Conservation (phyloP, 1,140 invertebrate genomes). For the Trigoniulus corallinus region DNA sequence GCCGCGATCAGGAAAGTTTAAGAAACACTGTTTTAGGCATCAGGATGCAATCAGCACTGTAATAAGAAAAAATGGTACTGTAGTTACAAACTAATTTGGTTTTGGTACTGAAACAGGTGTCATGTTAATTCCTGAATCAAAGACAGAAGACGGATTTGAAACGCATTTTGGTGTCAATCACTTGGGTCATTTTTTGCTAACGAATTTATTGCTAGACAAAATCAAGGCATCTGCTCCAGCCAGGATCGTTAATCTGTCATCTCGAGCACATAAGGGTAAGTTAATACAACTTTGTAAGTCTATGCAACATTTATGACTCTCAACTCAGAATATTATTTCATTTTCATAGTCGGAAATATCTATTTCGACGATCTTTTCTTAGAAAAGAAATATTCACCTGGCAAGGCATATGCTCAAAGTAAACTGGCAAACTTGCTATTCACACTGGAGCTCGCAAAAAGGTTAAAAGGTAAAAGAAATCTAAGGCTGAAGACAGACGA, state of each 20-base stretch:
- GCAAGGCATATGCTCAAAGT: conserved; percentile 17
- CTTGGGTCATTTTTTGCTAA: conserved; percentile 72
- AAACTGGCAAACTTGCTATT: conserved; percentile 23
- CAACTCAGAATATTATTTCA: neutral
- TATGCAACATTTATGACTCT: neutral
- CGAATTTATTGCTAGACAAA: conserved; percentile 51
- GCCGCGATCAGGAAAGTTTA: no score
- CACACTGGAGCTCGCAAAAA: conserved; percentile 13
- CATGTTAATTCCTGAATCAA: conserved; percentile 19
- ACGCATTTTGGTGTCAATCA: conserved; percentile 63
- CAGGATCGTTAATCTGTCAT: conserved; percentile 30
- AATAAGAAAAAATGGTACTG: neutral
- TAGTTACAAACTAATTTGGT: neutral
- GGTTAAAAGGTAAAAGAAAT: conserved; percentile 20
- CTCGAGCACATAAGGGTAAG: conserved; percentile 19
- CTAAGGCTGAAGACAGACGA: no score
- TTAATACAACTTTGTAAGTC: neutral
- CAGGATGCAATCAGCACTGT: neutral
- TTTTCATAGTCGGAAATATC: conserved; percentile 37
- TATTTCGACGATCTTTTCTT: conserved; percentile 59
- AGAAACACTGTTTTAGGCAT: no score
- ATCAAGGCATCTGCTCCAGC: conserved; percentile 37
- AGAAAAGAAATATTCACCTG: conserved; percentile 44
- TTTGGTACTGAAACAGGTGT: neutral
- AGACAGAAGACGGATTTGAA: conserved; percentile 66